Conservation (phyloP, 2,797 vertebrate genomes). For the Hypotaenidia philippensis region DNA sequence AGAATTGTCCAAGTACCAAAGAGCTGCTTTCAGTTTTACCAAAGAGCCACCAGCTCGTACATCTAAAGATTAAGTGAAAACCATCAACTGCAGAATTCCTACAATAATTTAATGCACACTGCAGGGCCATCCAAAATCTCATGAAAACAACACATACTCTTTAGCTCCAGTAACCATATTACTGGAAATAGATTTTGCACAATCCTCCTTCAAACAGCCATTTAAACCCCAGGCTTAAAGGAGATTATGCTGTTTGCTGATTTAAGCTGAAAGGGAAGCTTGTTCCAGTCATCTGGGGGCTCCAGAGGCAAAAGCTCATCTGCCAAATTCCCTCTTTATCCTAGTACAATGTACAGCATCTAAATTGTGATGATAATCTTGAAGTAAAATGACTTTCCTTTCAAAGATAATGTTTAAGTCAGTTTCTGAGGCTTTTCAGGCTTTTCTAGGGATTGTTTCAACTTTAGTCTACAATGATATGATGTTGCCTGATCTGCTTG, state of each 20-base stretch:
- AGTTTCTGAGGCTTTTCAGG: slow-evolving; percentile 30
- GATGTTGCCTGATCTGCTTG: slow-evolving; percentile 19
- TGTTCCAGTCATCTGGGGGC: slow-evolving; percentile 63
- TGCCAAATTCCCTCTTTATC: slow-evolving; percentile 73
- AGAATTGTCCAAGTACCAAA: not conserved
- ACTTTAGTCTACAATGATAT: not conserved
- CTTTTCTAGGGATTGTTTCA: slow-evolving; percentile 60
- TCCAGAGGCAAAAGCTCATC: slow-evolving; percentile 69
- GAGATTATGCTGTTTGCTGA: slow-evolving; percentile 77
- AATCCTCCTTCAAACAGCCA: slow-evolving; percentile 73
- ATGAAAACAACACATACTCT: slow-evolving; percentile 41
- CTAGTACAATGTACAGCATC: slow-evolving; percentile 62
- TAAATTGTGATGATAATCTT: slow-evolving; percentile 66
- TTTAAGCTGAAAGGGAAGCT: slow-evolving; percentile 73
- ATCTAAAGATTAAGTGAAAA: not conserved
- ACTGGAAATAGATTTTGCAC: slow-evolving; percentile 72
- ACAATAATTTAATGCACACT: slow-evolving; percentile 28
- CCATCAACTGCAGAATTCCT: not conserved
- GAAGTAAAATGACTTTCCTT: slow-evolving; percentile 41
- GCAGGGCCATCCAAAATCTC: slow-evolving; percentile 12
- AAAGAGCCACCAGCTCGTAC: not conserved
- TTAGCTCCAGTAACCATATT: slow-evolving; percentile 64
- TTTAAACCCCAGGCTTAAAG: slow-evolving; percentile 74
- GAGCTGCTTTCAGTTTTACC: not conserved
- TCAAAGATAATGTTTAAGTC: slow-evolving; percentile 42